Evolutionary conservation across 2,113 vertebrate species (phyloP).

Genomic region (Mohoua ochrocephala): DNA sequence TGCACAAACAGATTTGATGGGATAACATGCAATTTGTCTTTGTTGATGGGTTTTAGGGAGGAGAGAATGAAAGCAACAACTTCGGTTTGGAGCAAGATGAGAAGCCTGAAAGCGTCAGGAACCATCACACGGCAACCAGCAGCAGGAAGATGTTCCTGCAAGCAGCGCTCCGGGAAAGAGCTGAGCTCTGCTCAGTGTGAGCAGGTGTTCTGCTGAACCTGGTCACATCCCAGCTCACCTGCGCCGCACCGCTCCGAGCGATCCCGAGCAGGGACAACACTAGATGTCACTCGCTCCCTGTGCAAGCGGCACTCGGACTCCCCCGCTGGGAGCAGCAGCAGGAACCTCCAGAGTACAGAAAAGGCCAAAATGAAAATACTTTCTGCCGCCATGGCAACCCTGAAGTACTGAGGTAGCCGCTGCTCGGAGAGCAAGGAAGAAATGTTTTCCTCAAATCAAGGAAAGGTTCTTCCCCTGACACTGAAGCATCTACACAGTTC

Average conservation of each 20-base stretch:
- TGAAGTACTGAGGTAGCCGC: not conserved
- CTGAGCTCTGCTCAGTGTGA: not conserved
- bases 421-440: not conserved
- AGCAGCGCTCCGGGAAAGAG: not conserved
- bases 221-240: not conserved
- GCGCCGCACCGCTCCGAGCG: not conserved
- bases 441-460: not conserved
- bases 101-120: not conserved
- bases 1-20: not conserved
- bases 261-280: not conserved
- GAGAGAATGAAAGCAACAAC: not conserved
- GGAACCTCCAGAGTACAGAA: not conserved
- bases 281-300: constrained; percentile 63
- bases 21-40: not conserved
- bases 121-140: not conserved
- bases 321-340: not conserved
- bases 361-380: constrained; percentile 22
- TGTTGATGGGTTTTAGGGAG: not conserved
- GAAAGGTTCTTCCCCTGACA: not conserved
- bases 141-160: not conserved
- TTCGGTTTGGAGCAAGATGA: not conserved
- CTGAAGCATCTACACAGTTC: not conserved
- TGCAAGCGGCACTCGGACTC: not conserved
- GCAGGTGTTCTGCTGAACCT: not conserved
- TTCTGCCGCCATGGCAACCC: constrained; percentile 20